phyloP scores from a whole-genome alignment of 2,888 invertebrate species.

The Herminia tarsipennalis region DNA sequence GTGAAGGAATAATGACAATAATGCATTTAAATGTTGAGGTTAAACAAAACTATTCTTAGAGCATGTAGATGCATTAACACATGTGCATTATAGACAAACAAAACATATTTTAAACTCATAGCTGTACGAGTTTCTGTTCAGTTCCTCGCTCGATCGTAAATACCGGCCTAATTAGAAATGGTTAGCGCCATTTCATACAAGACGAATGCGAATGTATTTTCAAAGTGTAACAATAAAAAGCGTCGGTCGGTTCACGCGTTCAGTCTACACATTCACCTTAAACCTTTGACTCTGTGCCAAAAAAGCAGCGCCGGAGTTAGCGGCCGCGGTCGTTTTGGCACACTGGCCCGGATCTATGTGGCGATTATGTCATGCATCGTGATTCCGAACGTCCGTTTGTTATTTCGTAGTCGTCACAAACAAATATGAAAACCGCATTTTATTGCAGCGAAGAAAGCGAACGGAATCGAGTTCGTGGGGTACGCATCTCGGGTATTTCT shows the following conservation, averaged over 20 bases:
- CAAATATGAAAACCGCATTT: slow-evolving; percentile 62
- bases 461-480: slow-evolving; percentile 33
- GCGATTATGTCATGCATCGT: slow-evolving; percentile 82
- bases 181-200: slow-evolving; percentile 25
- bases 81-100: slow-evolving; percentile 3
- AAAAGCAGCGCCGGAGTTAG: slow-evolving; percentile 65
- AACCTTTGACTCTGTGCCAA: slow-evolving; percentile 79
- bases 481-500: slow-evolving; percentile 59
- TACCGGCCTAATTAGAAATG: slow-evolving; percentile 30
- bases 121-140: slow-evolving; percentile 8
- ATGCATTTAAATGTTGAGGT: slow-evolving; percentile 3
- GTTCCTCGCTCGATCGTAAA: slow-evolving; percentile 16
- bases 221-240: slow-evolving; percentile 50
- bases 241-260: slow-evolving; percentile 48
- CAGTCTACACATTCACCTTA: slow-evolving; percentile 76
- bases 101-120: slow-evolving; percentile 27
- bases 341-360: slow-evolving; percentile 76
- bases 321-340: slow-evolving; percentile 72
- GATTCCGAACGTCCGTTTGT: slow-evolving; percentile 68
- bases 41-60: slow-evolving; percentile 6
- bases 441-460: slow-evolving; percentile 61
- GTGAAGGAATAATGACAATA: slow-evolving; percentile 2
- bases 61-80: slow-evolving; percentile 2
- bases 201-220: slow-evolving; percentile 41
- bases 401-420: slow-evolving; percentile 62